Conservation (phyloP, 2,888 invertebrate genomes). For the Pseudolycoriella hygida region DNA sequence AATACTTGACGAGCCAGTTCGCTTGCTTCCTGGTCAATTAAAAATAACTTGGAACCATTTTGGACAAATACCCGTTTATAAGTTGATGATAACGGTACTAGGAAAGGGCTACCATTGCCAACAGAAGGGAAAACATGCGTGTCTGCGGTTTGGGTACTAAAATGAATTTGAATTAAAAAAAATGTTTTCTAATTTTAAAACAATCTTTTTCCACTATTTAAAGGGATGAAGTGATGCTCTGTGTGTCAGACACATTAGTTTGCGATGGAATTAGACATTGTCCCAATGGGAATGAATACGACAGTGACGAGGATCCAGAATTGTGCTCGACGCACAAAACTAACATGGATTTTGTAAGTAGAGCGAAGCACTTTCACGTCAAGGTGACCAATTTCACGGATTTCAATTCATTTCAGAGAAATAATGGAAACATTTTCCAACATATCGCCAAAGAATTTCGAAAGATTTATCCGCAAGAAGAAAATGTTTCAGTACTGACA, state of each 20-base stretch:
- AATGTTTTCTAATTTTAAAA: constrained; percentile 1
- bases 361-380: too few species aligned
- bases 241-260: constrained; percentile 43
- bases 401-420: too few species aligned
- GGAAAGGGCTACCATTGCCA: constrained; percentile 26
- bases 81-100: constrained; percentile 25
- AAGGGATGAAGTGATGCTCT: constrained; percentile 30
- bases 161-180: neutral
- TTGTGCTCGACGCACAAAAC: constrained; percentile 15
- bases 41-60: constrained; percentile 34
- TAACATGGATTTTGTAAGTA: constrained; percentile 2
- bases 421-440: too few species aligned
- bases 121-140: constrained; percentile 21
- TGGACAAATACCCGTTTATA: constrained; percentile 20
- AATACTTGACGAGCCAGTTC: constrained; percentile 34
- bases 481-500: too few species aligned
- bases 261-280: constrained; percentile 51
- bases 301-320: constrained; percentile 28
- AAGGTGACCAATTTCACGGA: too few species aligned
- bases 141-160: constrained; percentile 24
- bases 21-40: constrained; percentile 36
- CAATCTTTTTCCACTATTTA: neutral
- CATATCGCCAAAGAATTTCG: too few species aligned
- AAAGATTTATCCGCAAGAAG: too few species aligned
- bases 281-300: constrained; percentile 43